A percentile compares a stretch with the other conserved stretches of the same genome.
Conservation (phyloP, 1,140 invertebrate genomes). For the Campoletis sonorensis region DNA sequence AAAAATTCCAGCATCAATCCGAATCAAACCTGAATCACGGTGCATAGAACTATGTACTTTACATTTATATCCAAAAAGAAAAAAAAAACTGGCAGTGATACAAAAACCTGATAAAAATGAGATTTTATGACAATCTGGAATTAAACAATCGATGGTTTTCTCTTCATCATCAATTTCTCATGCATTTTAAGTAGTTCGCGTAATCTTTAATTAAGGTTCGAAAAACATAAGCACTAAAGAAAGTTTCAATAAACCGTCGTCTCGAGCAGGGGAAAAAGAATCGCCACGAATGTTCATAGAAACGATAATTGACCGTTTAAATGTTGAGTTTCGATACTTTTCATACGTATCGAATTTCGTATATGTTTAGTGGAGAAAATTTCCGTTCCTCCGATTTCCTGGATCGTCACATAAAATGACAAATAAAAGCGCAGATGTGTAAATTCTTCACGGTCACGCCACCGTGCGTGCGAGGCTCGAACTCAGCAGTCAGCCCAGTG, state of each 20-base stretch:
- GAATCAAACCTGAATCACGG: not conserved
- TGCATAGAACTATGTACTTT: not conserved
- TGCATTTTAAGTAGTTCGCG: too few relatives aligned
- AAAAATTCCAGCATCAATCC: not conserved
- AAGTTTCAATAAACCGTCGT: too few relatives aligned
- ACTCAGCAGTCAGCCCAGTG: not conserved
- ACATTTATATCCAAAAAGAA: too few relatives aligned
- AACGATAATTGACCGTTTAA: not conserved
- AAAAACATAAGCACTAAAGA: too few relatives aligned
- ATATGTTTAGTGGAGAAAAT: not conserved
- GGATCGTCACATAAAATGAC: not conserved
- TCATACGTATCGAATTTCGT: not conserved
- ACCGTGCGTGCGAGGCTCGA: slow-evolving; percentile 9
- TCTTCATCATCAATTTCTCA: too few relatives aligned
- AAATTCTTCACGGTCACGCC: slow-evolving; percentile 14
- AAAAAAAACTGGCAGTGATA: not conserved
- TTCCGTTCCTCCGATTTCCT: not conserved
- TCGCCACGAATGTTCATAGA: too few relatives aligned
- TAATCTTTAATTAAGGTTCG: too few relatives aligned
- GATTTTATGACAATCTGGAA: not conserved
- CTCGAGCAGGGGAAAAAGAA: too few relatives aligned
- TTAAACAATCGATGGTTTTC: too few relatives aligned
- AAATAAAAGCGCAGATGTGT: not conserved
- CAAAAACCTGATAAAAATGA: not conserved
- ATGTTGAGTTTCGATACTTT: not conserved